Conservation (phyloP, 2,888 invertebrate genomes). For the Caenorhabditis sulstoni region DNA sequence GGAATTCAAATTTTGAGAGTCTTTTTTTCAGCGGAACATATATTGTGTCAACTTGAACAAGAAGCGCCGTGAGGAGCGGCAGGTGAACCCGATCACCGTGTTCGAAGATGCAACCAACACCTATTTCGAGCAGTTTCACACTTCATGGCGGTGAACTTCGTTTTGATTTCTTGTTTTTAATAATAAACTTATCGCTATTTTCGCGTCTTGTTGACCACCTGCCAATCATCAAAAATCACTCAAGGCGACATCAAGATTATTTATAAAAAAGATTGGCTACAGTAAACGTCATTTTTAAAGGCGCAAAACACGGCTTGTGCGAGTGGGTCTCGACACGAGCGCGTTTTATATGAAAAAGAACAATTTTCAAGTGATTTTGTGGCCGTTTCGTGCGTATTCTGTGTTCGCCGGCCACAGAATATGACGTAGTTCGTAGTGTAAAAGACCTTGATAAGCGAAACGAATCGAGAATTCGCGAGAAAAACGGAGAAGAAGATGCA, state of each 20-base stretch:
- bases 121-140: slow-evolving; percentile 43
- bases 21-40: slow-evolving; percentile 22
- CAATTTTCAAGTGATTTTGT: slow-evolving; percentile 2
- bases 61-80: slow-evolving; percentile 26
- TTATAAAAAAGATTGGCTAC: background rate
- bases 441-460: slow-evolving; percentile 31
- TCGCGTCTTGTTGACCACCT: background rate
- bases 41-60: slow-evolving; percentile 16
- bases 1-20: background rate
- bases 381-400: slow-evolving; percentile 21
- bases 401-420: slow-evolving; percentile 16
- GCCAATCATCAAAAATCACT: no score
- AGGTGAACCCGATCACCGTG: slow-evolving; percentile 40
- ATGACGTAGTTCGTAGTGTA: slow-evolving; percentile 42
- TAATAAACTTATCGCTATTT: background rate
- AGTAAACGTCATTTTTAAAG: background rate
- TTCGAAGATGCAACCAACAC: slow-evolving; percentile 42
- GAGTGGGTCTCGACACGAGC: background rate
- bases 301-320: background rate
- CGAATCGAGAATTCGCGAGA: slow-evolving; percentile 18
- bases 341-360: slow-evolving; percentile 5
- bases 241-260: background rate
- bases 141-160: slow-evolving; percentile 11
- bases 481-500: slow-evolving; percentile 3
- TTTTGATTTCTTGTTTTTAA: slow-evolving; percentile 6